These are phyloP conservation scores for Thamnophis elegans DNA, from an alignment of 2,797 vertebrate genomes.

Conservation along the genomic window DNA sequence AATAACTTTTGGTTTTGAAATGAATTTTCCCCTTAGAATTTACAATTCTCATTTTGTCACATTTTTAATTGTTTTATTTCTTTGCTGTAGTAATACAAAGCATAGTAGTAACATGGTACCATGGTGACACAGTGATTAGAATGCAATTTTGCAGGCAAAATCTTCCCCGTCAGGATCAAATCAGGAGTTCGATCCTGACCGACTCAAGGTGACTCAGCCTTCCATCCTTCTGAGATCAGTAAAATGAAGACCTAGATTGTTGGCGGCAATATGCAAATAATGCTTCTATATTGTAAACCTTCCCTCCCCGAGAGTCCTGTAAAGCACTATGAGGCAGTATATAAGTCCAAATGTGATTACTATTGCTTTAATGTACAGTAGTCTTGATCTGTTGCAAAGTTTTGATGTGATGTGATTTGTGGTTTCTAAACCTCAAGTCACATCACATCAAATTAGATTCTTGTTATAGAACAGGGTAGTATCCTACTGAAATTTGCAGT, in stretches of 20 bases:
- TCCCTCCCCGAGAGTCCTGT: not conserved
- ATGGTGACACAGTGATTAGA: not conserved
- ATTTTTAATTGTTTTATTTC: not conserved
- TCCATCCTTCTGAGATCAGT: not conserved
- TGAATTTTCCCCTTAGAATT: not conserved
- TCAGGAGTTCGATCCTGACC: not conserved
- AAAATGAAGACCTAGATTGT: not conserved
- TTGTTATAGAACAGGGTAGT: not conserved
- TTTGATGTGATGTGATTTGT: not conserved
- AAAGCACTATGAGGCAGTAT: not conserved
- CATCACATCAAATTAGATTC: not conserved
- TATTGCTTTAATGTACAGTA: not conserved
- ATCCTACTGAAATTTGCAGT: not conserved
- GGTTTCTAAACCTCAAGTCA: not conserved
- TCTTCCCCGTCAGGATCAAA: not conserved
- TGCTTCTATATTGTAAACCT: not conserved
- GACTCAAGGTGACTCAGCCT: not conserved
- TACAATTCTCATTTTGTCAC: not conserved
- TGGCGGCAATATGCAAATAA: not conserved
- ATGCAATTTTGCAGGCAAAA: not conserved
- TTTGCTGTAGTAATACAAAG: not conserved
- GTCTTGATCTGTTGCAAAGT: not conserved
- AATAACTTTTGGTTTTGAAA: not conserved
- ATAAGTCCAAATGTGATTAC: not conserved
- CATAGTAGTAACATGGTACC: not conserved